Conservation (phyloP, 2,113 vertebrate species). For the Leptocoma aspasia region DNA sequence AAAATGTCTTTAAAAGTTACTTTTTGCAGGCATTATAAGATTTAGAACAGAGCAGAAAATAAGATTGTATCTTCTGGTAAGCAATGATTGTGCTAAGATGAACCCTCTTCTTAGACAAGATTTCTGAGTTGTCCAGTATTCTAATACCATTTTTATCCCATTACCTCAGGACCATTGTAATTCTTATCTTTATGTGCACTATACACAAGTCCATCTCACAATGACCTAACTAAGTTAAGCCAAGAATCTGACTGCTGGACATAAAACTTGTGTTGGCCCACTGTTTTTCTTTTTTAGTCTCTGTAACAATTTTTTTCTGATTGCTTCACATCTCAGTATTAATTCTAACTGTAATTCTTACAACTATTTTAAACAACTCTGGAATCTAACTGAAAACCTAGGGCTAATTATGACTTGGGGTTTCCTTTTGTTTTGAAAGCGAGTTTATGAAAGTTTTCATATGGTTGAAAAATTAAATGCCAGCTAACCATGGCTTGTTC, state of each 20-base stretch:
- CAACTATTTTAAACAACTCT: background rate
- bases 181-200: background rate
- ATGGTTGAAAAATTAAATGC: background rate
- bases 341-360: background rate
- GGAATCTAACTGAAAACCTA: background rate
- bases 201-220: background rate
- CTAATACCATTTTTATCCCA: background rate
- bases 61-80: background rate
- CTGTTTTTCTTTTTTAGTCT: background rate
- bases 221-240: background rate
- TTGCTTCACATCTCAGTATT: background rate
- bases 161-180: background rate
- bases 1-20: background rate
- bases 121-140: background rate
- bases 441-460: background rate
- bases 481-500: background rate
- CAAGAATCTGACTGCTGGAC: background rate
- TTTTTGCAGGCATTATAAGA: background rate
- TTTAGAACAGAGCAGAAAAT: background rate
- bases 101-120: background rate
- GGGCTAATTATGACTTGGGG: background rate
- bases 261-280: background rate
- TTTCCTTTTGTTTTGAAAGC: background rate
- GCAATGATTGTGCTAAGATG: background rate
- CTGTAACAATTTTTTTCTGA: background rate